Base-by-base conservation (phyloP, 2,113 vertebrate genomes). In the Vulpes lagopus region DNA sequence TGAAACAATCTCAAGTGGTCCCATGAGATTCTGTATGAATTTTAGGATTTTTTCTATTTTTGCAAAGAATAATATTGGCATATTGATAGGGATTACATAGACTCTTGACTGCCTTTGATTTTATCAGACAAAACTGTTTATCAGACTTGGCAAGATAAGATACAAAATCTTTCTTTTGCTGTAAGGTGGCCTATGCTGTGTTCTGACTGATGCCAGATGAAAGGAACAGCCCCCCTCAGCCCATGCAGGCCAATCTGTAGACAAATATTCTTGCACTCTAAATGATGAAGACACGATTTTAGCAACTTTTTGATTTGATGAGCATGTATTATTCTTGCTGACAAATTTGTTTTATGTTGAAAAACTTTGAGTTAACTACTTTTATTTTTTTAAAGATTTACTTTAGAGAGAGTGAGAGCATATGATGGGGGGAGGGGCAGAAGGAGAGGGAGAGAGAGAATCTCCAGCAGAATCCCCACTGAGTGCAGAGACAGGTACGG, bases 51-150 rank as follows among this genome's bases (percentile, higher is more conserved):
- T 74, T 65, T 20, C 59, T 57, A 6, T 51, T 82, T 79, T n/a
- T 71, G 35, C 35, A 73, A 82, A 85, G 79, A 60, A 1, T 73
- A 22, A 22, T 49, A 49, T 14, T 69, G 64, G 35, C 15, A 30
- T 71, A 95, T 90, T 62, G 35, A 17, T 55, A 35, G 35, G 55
- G 20, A 30, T 94, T 78, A 9, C 25, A 25, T 2, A 84, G 57
- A 59, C 20, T 59, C 67, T 96, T 82, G 62, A 38, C 14, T 69
- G n/a, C 53, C 51, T 93, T 93, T 65, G 53, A 65, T 92, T 95
- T 89, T 86, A 81, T 89, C 51, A 57, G 55, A n/a, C 22, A 43
- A 73, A 90, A n/a, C 25, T 74, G 53, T 65, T 87, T 35, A 65
- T 4, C 49, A 16, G 57, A n/a, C 32, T 94, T 43, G 74, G 57